A percentile compares a stretch with the other conserved stretches of the same genome.
Evolutionary conservation across 2,888 invertebrate genomes (phyloP).

Genomic region (Gymnocheta viridis): DNA sequence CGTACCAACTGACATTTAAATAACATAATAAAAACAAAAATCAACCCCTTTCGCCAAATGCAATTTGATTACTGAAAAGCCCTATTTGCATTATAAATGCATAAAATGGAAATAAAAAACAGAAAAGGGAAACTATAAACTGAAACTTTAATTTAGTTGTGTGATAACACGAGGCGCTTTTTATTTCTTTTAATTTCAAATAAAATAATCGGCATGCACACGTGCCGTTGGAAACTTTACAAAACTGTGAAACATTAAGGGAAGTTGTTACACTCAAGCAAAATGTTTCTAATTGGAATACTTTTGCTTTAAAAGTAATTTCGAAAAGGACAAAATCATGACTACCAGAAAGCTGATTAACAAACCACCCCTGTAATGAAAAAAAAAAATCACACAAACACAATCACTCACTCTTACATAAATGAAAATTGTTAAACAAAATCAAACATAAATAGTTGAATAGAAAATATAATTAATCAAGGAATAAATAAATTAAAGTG

Average conservation of each 20-base stretch:
- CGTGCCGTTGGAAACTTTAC: conserved; percentile 37
- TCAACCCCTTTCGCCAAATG: conserved; percentile 40
- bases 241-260: conserved; percentile 1
- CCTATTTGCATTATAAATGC: conserved; percentile 5
- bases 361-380: conserved; percentile 32
- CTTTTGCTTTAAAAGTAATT: too few species aligned
- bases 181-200: conserved; percentile 11
- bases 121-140: conserved; percentile 20
- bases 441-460: not conserved
- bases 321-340: not conserved
- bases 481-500: not conserved
- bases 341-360: not conserved
- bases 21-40: not conserved
- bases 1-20: not conserved
- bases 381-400: not conserved
- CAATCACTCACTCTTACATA: not conserved
- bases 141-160: conserved; percentile 50
- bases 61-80: not conserved
- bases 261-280: conserved; percentile 37
- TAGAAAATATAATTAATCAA: not conserved
- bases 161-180: conserved; percentile 19
- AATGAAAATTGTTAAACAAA: not conserved
- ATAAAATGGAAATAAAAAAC: conserved; percentile 5
- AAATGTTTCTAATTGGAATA: conserved; percentile 42
- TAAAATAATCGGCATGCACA: conserved; percentile 38